phyloP scores from a whole-genome alignment of 2,113 vertebrate species.

The Donacobius atricapilla region DNA sequence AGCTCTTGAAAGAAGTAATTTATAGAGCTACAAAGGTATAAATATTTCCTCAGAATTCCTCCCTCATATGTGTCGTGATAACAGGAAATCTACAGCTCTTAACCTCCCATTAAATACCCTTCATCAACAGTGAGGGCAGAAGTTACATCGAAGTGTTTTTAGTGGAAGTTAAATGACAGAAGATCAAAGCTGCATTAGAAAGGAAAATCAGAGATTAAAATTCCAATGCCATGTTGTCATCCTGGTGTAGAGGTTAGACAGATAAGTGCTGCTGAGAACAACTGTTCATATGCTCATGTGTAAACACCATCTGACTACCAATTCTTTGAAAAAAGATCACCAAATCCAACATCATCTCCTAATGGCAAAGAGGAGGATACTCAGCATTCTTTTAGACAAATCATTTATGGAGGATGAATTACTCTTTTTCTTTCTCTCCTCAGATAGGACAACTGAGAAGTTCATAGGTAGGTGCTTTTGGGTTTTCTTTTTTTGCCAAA shows the following conservation, averaged over 20 bases:
- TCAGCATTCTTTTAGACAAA: not conserved
- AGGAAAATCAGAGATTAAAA: not conserved
- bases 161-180: not conserved
- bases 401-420: not conserved
- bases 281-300: rapidly evolving
- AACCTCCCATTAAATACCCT: not conserved
- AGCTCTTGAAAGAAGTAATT: not conserved
- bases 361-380: not conserved
- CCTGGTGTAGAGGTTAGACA: not conserved
- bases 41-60: not conserved
- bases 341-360: not conserved
- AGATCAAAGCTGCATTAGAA: not conserved
- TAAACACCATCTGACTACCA: not conserved
- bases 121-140: not conserved
- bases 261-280: not conserved
- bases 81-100: not conserved
- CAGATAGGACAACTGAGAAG: not conserved
- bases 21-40: not conserved
- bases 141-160: not conserved
- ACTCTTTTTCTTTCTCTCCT: not conserved
- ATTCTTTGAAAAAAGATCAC: not conserved
- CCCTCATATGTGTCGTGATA: not conserved
- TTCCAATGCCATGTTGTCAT: not conserved
- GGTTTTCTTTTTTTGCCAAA: not conserved
- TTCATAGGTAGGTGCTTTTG: rapidly evolving